Evolutionary conservation across 2,888 invertebrate genomes (phyloP).

Genomic region (Philereme transversata): DNA sequence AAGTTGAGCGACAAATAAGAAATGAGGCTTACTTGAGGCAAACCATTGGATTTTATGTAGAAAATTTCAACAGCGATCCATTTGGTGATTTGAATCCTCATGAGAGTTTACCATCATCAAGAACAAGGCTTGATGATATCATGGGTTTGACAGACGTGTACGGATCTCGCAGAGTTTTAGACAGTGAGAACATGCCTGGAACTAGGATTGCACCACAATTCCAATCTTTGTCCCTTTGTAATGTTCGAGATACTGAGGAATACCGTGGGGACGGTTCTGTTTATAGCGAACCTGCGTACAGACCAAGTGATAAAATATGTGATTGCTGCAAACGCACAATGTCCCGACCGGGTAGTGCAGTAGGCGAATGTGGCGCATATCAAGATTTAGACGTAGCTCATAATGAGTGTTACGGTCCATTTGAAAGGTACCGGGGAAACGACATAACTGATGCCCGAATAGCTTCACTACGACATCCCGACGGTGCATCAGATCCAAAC

Average conservation of each 20-base stretch:
- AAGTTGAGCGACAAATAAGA: conserved; percentile 86
- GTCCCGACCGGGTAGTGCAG: conserved; percentile 87
- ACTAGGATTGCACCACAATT: conserved; percentile 85
- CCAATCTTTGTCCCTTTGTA: conserved; percentile 88
- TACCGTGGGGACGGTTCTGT: conserved; percentile 91
- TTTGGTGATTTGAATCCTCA: conserved; percentile 72
- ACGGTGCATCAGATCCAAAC: conserved; percentile 97
- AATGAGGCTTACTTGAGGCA: conserved; percentile 84
- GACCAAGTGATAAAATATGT: conserved; percentile 88
- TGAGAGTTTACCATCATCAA: conserved; percentile 74
- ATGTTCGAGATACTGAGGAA: conserved; percentile 87
- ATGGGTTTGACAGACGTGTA: conserved; percentile 92
- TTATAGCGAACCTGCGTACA: conserved; percentile 93
- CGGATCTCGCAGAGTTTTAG: conserved; percentile 90
- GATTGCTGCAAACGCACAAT: conserved; percentile 89
- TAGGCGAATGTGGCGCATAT: conserved; percentile 86
- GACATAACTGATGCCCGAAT: conserved; percentile 83
- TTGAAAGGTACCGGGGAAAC: conserved; percentile 85
- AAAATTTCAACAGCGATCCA: conserved; percentile 73
- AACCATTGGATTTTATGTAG: conserved; percentile 81
- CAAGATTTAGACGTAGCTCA: conserved; percentile 82
- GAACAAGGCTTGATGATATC: conserved; percentile 90
- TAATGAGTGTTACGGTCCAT: conserved; percentile 83
- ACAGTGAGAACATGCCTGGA: conserved; percentile 84
- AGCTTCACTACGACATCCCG: conserved; percentile 93